Evolutionary conservation across 35 echinoderm and acorn worm species (phyloP), one percentile per base, ranked within the genome.

Genomic region (Chiridota heheva): DNA sequence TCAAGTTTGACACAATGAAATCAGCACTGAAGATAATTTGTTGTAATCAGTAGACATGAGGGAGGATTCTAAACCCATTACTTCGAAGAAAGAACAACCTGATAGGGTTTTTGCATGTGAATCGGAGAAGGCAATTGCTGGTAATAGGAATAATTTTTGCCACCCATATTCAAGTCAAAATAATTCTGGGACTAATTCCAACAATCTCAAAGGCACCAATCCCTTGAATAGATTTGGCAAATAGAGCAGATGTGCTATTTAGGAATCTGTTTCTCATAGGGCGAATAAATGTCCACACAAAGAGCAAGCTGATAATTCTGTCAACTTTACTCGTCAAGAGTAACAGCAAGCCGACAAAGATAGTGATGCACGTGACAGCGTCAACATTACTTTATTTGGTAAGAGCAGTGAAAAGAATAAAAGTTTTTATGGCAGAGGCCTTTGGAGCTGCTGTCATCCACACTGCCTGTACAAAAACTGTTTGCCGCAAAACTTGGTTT

Each of bases 21-120:
- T 69, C 62, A 5, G 65, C 81, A 7, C 44, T 83, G 18, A 83
- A 82, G 31, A 66, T 41, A 66, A 82, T 82, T 67, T 82, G 67
- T 69, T 31, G 60, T 48, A 42, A 76, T 17, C 29, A 56, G 25
- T 25, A 25, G 8, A 67, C 48, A 10, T 53, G 10, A 53, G 48
- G 48, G n/a, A n/a, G n/a, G n/a, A n/a, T n/a, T n/a, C n/a, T n/a
- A n/a, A n/a, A n/a, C n/a, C n/a, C n/a, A n/a, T n/a, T n/a, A n/a
- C n/a, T n/a, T n/a, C n/a, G n/a, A n/a, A n/a, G n/a, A n/a, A n/a
- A n/a, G n/a, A n/a, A n/a, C n/a, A n/a, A n/a, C n/a, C n/a, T n/a
- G n/a, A n/a, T n/a, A n/a, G n/a, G n/a, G n/a, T n/a, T n/a, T n/a
- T n/a, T n/a, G n/a, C n/a, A n/a, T n/a, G n/a, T n/a, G n/a, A n/a